Evolutionary conservation across 1,140 invertebrate genomes (phyloP).

Genomic region (Sweltsa coloradensis): DNA sequence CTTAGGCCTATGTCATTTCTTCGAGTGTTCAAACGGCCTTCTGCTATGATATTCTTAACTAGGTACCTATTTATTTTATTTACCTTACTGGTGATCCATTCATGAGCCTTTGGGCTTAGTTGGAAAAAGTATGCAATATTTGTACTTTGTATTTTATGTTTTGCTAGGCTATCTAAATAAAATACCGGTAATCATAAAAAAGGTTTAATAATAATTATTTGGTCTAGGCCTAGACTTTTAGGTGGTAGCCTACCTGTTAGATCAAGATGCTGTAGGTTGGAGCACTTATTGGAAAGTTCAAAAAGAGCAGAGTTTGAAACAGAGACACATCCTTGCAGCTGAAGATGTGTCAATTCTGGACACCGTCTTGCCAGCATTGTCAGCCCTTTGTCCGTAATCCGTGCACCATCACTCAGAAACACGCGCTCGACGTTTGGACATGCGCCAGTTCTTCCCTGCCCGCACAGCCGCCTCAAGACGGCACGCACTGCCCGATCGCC

Average conservation of each 20-base stretch:
- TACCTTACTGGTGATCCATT: no score
- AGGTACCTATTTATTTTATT: no score
- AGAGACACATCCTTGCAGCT: constrained; percentile 51
- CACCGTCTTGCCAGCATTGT: constrained; percentile 51
- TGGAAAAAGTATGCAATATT: no score
- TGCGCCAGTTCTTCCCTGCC: constrained; percentile 39
- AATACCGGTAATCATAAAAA: no score
- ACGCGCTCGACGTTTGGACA: constrained; percentile 47
- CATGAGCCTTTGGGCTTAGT: no score
- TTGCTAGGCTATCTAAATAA: no score
- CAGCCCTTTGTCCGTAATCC: constrained; percentile 62
- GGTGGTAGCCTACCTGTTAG: constrained; percentile 45
- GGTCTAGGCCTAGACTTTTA: no score
- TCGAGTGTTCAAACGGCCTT: no score
- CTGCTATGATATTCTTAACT: no score
- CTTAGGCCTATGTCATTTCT: no score
- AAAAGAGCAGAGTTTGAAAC: constrained; percentile 54
- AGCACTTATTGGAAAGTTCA: constrained; percentile 49
- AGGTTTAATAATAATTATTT: no score
- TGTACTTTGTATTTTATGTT: no score
- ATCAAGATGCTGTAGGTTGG: constrained; percentile 59
- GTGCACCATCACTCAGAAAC: constrained; percentile 56
- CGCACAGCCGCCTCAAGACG: constrained; percentile 43
- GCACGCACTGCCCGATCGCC: constrained; percentile 56
- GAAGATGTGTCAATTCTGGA: constrained; percentile 56